phyloP scores from a whole-genome alignment of 2,888 invertebrate genomes.

The Metellina segmentata region DNA sequence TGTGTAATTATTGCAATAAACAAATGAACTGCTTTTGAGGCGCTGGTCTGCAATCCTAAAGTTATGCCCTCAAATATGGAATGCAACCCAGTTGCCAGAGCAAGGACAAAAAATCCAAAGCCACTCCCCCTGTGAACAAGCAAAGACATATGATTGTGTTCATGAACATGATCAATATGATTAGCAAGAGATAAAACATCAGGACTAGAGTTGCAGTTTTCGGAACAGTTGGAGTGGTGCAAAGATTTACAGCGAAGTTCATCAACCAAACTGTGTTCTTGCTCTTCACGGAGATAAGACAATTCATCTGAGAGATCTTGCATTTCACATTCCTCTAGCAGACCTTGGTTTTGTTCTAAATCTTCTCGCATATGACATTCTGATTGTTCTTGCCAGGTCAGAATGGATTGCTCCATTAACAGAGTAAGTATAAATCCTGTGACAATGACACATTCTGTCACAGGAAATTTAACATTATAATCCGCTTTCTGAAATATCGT shows the following conservation, averaged over 20 bases:
- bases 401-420: slow-evolving; percentile 79
- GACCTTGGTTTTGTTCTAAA: slow-evolving; percentile 71
- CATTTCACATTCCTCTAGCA: slow-evolving; percentile 75
- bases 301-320: slow-evolving; percentile 70
- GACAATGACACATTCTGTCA: slow-evolving; percentile 79
- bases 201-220: slow-evolving; percentile 39
- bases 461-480: slow-evolving; percentile 78
- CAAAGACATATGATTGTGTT: slow-evolving; percentile 54
- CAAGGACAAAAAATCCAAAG: slow-evolving; percentile 79
- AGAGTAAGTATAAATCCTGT: slow-evolving; percentile 80
- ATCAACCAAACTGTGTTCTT: slow-evolving; percentile 55
- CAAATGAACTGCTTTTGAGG: slow-evolving; percentile 79
- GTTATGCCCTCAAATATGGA: slow-evolving; percentile 81
- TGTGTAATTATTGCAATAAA: slow-evolving; percentile 80
- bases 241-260: slow-evolving; percentile 15
- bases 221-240: slow-evolving; percentile 28
- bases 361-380: slow-evolving; percentile 50
- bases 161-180: slow-evolving; percentile 41
- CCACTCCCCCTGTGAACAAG: slow-evolving; percentile 68
- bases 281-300: slow-evolving; percentile 41
- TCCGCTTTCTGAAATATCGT: slow-evolving; percentile 78
- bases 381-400: slow-evolving; percentile 63
- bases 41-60: slow-evolving; percentile 80
- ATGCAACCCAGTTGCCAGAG: slow-evolving; percentile 80
- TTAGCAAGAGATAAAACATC: slow-evolving; percentile 41